Evolutionary conservation across 1,140 invertebrate genomes (phyloP).

Genomic region (Zaprionus vittiger): DNA sequence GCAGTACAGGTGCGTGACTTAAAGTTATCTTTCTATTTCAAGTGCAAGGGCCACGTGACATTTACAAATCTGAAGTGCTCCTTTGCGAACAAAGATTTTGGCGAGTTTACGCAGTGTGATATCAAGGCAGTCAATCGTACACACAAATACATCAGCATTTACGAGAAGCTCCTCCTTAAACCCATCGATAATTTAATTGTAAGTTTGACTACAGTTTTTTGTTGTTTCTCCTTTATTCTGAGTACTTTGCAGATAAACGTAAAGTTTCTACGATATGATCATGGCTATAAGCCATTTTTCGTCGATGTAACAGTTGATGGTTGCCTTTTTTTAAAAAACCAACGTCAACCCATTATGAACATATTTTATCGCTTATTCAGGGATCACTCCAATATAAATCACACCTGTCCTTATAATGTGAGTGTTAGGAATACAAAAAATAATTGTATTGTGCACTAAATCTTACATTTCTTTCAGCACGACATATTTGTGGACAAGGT

Average conservation of each 20-base stretch:
- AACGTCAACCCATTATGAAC: not conserved
- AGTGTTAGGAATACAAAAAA: not conserved
- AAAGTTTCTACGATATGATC: conserved; percentile 18
- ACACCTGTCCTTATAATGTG: conserved; percentile 41
- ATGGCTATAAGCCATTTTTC: conserved; percentile 46
- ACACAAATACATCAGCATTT: conserved; percentile 21
- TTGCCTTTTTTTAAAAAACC: conserved; percentile 19
- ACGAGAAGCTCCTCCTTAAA: not conserved
- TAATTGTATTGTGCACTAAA: not conserved
- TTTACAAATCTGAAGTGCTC: conserved; percentile 54
- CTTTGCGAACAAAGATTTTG: not conserved
- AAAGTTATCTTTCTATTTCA: too few species aligned
- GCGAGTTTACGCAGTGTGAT: conserved; percentile 8
- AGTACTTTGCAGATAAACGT: conserved; percentile 9
- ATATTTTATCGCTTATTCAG: conserved; percentile 5
- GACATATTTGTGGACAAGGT: conserved; percentile 38
- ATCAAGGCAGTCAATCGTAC: conserved; percentile 54
- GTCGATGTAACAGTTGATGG: conserved; percentile 24
- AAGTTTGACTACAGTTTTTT: not conserved
- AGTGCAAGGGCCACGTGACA: not conserved
- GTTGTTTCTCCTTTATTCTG: not conserved
- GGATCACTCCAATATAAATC: conserved; percentile 28
- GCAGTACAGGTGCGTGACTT: too few species aligned
- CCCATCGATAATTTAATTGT: conserved; percentile 10
- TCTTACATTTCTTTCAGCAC: conserved; percentile 21